Percentiles rank a stretch among this genome's conserved stretches.
These are phyloP conservation scores for Augochlorella aurata DNA, from an alignment of 2,888 invertebrate genomes.

Conservation along the genomic window DNA sequence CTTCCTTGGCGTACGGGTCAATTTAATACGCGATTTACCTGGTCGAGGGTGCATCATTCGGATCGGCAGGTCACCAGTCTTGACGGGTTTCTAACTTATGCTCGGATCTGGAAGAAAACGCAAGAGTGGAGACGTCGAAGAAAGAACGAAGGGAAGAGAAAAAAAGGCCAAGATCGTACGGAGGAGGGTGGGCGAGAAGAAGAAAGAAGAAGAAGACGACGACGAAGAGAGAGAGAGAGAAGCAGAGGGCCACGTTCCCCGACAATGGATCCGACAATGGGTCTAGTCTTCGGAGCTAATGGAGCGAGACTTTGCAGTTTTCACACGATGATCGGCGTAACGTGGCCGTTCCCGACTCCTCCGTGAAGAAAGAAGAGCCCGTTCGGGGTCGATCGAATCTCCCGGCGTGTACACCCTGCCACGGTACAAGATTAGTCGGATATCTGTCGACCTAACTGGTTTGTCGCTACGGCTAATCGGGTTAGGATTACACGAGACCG, in stretches of 20 bases:
- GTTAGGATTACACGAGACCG: constrained; percentile 62
- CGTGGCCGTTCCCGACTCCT: constrained; percentile 53
- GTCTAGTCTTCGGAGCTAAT: constrained; percentile 73
- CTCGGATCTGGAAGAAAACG: constrained; percentile 49
- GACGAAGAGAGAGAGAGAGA: constrained; percentile 11
- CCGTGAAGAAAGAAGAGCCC: constrained; percentile 40
- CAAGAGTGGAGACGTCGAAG: constrained; percentile 1
- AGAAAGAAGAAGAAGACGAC: constrained; percentile 4
- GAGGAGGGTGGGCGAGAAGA: neutral
- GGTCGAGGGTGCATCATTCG: constrained; percentile 49
- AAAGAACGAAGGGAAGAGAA: constrained; percentile 16
- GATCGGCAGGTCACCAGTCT: constrained; percentile 55
- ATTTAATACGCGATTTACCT: constrained; percentile 67
- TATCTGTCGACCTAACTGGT: constrained; percentile 20
- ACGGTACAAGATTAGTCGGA: constrained; percentile 60
- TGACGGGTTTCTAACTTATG: constrained; percentile 51
- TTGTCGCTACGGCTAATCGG: constrained; percentile 62
- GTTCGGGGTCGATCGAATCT: constrained; percentile 57
- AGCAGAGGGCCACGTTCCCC: constrained; percentile 59
- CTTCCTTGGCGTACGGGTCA: constrained; percentile 29
- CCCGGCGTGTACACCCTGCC: constrained; percentile 13
- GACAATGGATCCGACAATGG: constrained; percentile 71
- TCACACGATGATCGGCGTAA: constrained; percentile 73
- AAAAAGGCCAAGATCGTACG: constrained; percentile 13
- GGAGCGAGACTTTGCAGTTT: constrained; percentile 74